A percentile compares a stretch with the other conserved stretches of the same genome.
Evolutionary conservation across 2,113 vertebrate species (phyloP).

Genomic region (Sitta europaea): DNA sequence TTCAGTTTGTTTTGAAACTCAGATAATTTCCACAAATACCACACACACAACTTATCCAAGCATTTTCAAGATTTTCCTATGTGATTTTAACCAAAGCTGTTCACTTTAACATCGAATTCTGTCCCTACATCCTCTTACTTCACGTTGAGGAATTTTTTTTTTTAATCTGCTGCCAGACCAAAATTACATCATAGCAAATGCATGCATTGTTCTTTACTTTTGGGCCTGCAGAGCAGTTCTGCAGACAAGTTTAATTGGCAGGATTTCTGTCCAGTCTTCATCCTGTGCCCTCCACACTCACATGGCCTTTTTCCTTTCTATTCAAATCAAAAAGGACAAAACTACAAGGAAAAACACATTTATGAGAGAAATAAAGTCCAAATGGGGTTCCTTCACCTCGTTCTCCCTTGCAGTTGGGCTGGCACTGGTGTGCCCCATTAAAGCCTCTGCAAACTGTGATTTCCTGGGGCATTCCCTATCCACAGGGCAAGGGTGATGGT

Average conservation of each 20-base stretch:
- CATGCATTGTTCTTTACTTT: conserved; percentile 50
- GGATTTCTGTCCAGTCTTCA: conserved; percentile 1
- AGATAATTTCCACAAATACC: not conserved
- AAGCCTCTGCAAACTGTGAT: not conserved
- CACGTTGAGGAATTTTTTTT: not conserved
- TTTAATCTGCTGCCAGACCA: conserved; percentile 56
- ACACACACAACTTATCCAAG: not conserved
- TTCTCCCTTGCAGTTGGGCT: accelerated
- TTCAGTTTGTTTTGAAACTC: not conserved
- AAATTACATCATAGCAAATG: conserved; percentile 55
- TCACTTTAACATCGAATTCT: conserved; percentile 9
- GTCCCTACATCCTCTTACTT: conserved; percentile 38
- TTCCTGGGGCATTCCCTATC: not conserved
- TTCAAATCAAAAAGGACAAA: not conserved
- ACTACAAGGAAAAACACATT: not conserved
- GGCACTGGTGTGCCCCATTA: not conserved
- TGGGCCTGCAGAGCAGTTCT: not conserved
- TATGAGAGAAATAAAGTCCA: not conserved
- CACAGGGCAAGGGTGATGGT: not conserved
- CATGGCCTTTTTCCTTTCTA: not conserved
- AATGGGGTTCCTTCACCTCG: not conserved
- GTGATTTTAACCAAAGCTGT: not conserved
- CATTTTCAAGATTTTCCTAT: not conserved
- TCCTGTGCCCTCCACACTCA: not conserved
- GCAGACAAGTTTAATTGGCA: not conserved